Evolutionary conservation across 2,888 invertebrate genomes (phyloP).

Genomic region (Enchytraeus crypticus): DNA sequence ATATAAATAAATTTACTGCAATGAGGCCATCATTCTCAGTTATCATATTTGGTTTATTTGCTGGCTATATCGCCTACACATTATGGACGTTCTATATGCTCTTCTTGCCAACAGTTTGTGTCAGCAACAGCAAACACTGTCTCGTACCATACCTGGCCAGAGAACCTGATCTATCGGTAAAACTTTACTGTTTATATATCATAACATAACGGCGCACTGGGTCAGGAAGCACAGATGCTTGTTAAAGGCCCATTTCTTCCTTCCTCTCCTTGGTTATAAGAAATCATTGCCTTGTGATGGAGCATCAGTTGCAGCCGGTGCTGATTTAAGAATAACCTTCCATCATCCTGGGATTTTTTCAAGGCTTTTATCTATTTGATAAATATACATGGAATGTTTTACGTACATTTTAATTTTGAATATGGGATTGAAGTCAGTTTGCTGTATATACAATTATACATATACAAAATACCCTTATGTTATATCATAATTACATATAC

Average conservation of each 20-base stretch:
- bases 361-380: not conserved
- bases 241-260: no score
- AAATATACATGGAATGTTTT: not conserved
- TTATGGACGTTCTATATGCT: constrained; percentile 50
- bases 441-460: no score
- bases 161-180: constrained; percentile 43
- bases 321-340: no score
- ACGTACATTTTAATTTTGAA: no score
- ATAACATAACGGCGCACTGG: no score
- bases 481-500: no score
- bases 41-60: constrained; percentile 45
- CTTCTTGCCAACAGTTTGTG: constrained; percentile 47
- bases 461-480: no score
- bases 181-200: not conserved
- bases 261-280: no score
- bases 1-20: no score
- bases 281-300: not conserved
- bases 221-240: no score
- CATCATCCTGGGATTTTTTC: not conserved
- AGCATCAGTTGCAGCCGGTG: not conserved
- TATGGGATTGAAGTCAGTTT: no score
- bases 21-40: constrained; percentile 34
- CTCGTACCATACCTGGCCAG: constrained; percentile 41
- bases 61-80: constrained; percentile 51
- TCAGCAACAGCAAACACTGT: constrained; percentile 32